phyloP scores from a whole-genome alignment of 2,888 invertebrate genomes.

The Lottia gigantea region DNA sequence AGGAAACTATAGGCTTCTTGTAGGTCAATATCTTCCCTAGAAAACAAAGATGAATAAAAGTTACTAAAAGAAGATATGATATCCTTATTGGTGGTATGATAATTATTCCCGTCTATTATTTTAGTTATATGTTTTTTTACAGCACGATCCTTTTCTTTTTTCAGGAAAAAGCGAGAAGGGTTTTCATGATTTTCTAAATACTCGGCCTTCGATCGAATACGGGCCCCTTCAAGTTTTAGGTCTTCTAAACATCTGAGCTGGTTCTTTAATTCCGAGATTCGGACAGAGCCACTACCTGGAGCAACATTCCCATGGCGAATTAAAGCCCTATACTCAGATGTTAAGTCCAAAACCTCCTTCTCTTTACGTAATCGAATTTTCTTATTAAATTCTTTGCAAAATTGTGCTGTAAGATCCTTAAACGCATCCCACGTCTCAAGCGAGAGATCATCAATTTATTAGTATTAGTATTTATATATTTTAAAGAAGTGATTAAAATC shows the following conservation, averaged over 20 bases:
- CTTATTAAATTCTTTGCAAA: no score
- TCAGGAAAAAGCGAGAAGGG: conserved; percentile 15
- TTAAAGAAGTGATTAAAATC: no score
- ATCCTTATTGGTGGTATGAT: neutral
- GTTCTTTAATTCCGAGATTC: conserved; percentile 12
- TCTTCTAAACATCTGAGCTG: conserved; percentile 8
- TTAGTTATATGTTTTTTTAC: conserved; percentile 13
- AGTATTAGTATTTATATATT: no score
- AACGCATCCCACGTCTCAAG: no score
- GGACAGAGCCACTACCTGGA: conserved; percentile 12
- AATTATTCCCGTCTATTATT: neutral
- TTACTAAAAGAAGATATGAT: conserved; percentile 9
- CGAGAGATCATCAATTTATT: no score
- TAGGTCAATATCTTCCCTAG: conserved; percentile 18
- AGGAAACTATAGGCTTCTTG: no score
- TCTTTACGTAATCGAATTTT: no score
- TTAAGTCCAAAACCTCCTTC: neutral
- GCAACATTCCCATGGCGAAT: neutral
- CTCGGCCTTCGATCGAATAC: conserved; percentile 17
- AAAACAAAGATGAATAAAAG: conserved; percentile 13
- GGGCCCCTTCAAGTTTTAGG: neutral
- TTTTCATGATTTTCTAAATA: conserved; percentile 14
- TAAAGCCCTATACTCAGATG: conserved; percentile 5
- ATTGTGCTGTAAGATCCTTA: no score
- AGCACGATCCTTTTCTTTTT: conserved; percentile 14